These are phyloP conservation scores for Heterodera carotae DNA, from an alignment of 1,140 invertebrate species.

Conservation along the genomic window DNA sequence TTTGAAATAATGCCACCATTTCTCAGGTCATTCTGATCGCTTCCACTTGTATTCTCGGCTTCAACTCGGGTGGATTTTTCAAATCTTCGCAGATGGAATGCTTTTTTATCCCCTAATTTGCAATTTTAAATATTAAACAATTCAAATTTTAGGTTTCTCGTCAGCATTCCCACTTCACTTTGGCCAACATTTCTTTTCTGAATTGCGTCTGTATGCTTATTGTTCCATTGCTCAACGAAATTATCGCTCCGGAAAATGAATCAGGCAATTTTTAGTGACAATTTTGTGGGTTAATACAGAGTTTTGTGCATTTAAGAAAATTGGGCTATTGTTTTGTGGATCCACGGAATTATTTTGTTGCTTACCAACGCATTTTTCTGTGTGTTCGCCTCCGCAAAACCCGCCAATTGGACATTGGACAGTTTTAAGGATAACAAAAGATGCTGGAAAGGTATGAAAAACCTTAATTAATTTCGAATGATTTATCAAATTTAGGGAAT, in stretches of 20 bases:
- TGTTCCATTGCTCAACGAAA: slow-evolving; percentile 55
- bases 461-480: background rate
- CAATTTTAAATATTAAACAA: background rate
- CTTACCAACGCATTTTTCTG: slow-evolving; percentile 60
- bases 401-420: slow-evolving; percentile 61
- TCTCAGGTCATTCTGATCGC: slow-evolving; percentile 45
- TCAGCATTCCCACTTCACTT: slow-evolving; percentile 54
- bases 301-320: slow-evolving; percentile 36
- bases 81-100: slow-evolving; percentile 53
- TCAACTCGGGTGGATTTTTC: slow-evolving; percentile 58
- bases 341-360: slow-evolving; percentile 58
- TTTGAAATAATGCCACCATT: background rate
- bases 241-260: slow-evolving; percentile 58
- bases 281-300: background rate
- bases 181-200: slow-evolving; percentile 63
- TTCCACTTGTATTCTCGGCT: slow-evolving; percentile 55
- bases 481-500: background rate
- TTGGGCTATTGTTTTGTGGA: slow-evolving; percentile 60
- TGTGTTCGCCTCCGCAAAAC: slow-evolving; percentile 55
- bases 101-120: background rate
- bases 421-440: slow-evolving; percentile 31
- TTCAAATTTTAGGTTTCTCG: slow-evolving; percentile 8
- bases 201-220: slow-evolving; percentile 64
- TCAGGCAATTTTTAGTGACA: slow-evolving; percentile 34
- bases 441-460: background rate